A percentile compares a stretch with the other conserved stretches of the same genome.
These are phyloP conservation scores for Amphipyra berbera DNA, from an alignment of 2,888 invertebrate species.

Conservation along the genomic window DNA sequence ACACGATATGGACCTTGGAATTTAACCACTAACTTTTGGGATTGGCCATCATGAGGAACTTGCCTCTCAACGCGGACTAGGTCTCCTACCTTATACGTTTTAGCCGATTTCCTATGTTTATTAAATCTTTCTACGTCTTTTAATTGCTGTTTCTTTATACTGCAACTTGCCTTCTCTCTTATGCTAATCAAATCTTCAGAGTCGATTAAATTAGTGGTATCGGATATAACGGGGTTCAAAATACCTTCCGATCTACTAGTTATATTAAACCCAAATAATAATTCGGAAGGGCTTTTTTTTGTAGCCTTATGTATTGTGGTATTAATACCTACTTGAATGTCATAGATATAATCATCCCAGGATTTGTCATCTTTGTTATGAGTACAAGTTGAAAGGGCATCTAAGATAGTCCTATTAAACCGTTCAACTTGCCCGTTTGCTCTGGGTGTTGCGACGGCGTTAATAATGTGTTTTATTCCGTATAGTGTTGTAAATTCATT, in stretches of 20 bases:
- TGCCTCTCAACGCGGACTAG: constrained; percentile 14
- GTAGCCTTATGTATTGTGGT: constrained; percentile 12
- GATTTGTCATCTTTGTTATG: background rate
- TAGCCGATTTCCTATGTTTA: background rate
- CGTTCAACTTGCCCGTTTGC: background rate
- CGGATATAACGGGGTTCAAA: background rate
- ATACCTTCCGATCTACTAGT: constrained; percentile 5
- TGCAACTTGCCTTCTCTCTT: background rate
- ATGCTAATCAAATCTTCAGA: background rate
- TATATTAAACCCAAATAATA: constrained; percentile 5
- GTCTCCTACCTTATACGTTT: background rate
- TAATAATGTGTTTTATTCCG: constrained; percentile 2
- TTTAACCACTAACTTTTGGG: constrained; percentile 8
- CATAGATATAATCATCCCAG: constrained; percentile 7
- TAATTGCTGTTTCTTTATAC: constrained; percentile 4
- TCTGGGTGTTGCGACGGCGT: constrained; percentile 6
- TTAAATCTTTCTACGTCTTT: background rate
- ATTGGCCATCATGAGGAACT: constrained; percentile 12
- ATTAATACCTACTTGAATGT: constrained; percentile 11
- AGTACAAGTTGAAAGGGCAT: background rate
- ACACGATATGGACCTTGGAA: constrained; percentile 12
- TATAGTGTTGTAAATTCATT: no score
- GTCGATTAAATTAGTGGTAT: background rate
- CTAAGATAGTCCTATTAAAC: constrained; percentile 7
- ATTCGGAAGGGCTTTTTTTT: constrained; percentile 4